phyloP scores from a whole-genome alignment of 2,797 vertebrate species.

The Myripristis jacobus region DNA sequence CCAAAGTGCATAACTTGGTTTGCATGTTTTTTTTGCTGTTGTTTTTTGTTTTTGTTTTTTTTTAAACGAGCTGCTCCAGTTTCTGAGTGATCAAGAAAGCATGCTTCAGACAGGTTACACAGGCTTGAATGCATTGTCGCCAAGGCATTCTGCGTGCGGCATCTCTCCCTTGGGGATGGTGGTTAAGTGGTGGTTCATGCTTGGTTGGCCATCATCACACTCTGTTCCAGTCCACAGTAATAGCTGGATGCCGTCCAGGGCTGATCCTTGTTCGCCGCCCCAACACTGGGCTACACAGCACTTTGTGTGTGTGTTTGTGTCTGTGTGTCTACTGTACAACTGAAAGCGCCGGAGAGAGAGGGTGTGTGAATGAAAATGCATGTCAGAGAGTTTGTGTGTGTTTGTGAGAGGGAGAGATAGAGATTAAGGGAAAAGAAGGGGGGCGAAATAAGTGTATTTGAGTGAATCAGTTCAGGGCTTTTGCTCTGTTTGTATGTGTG shows the following conservation, averaged over 20 bases:
- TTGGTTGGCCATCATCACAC: slow-evolving; percentile 55
- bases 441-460: no score
- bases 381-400: neutral
- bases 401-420: neutral
- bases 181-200: slow-evolving; percentile 71
- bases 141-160: slow-evolving; percentile 21
- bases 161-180: slow-evolving; percentile 25
- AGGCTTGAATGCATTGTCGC: slow-evolving; percentile 41
- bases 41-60: slow-evolving; percentile 1
- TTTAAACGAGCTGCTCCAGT: slow-evolving; percentile 24
- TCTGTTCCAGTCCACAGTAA: slow-evolving; percentile 48
- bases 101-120: slow-evolving; percentile 20
- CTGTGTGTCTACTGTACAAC: neutral
- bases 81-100: slow-evolving; percentile 30
- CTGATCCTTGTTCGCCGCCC: slow-evolving; percentile 24
- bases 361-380: slow-evolving; percentile 2
- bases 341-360: neutral
- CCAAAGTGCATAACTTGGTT: slow-evolving; percentile 11
- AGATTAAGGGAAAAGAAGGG: no score
- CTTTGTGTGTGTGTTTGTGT: slow-evolving; percentile 26
- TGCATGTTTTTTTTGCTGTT: slow-evolving; percentile 36
- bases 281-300: slow-evolving; percentile 3
- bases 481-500: neutral
- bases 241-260: slow-evolving; percentile 24
- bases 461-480: no score